These are phyloP conservation scores for Hydrophis major DNA, from an alignment of 2,797 vertebrate genomes.

Conservation along the genomic window DNA sequence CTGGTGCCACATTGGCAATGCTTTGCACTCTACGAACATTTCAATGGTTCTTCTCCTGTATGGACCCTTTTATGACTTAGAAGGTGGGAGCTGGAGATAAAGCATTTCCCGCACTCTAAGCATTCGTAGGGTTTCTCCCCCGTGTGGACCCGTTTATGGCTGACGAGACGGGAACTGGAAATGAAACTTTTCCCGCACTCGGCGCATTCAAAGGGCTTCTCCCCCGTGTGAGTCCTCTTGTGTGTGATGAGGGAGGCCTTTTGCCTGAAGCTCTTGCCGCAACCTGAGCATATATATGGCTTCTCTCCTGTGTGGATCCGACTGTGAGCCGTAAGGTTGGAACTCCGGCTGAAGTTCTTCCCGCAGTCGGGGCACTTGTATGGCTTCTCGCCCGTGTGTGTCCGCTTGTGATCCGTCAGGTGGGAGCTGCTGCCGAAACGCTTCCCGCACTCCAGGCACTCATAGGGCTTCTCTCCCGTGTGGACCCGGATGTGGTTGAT, in stretches of 20 bases:
- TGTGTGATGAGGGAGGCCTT: slow-evolving; percentile 48
- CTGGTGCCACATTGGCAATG: slow-evolving; percentile 7
- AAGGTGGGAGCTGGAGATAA: slow-evolving; percentile 64
- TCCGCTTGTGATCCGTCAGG: slow-evolving; percentile 26
- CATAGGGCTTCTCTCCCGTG: slow-evolving; percentile 30
- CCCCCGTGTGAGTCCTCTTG: slow-evolving; percentile 45
- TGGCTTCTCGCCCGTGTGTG: slow-evolving; percentile 33
- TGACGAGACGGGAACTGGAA: slow-evolving; percentile 28
- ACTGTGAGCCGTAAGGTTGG: slow-evolving; percentile 14
- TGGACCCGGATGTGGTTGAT: slow-evolving; percentile 35
- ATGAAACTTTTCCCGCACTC: slow-evolving; percentile 46
- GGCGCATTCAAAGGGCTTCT: slow-evolving; percentile 43
- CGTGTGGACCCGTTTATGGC: slow-evolving; percentile 30
- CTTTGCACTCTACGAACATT: slow-evolving; percentile 50
- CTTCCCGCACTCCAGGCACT: slow-evolving; percentile 29
- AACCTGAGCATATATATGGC: slow-evolving; percentile 43
- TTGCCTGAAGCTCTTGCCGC: slow-evolving; percentile 49
- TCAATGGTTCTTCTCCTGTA: slow-evolving; percentile 52
- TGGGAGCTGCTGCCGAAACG: slow-evolving; percentile 48
- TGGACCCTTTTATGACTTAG: slow-evolving; percentile 28
- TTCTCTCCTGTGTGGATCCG: slow-evolving; percentile 32
- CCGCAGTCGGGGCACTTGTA: slow-evolving; percentile 35
- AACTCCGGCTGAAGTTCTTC: slow-evolving; percentile 35
- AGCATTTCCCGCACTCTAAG: slow-evolving; percentile 64
- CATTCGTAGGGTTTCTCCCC: slow-evolving; percentile 57